Conservation (phyloP, 2,113 vertebrate genomes). For the Datnioides undecimradiatus region DNA sequence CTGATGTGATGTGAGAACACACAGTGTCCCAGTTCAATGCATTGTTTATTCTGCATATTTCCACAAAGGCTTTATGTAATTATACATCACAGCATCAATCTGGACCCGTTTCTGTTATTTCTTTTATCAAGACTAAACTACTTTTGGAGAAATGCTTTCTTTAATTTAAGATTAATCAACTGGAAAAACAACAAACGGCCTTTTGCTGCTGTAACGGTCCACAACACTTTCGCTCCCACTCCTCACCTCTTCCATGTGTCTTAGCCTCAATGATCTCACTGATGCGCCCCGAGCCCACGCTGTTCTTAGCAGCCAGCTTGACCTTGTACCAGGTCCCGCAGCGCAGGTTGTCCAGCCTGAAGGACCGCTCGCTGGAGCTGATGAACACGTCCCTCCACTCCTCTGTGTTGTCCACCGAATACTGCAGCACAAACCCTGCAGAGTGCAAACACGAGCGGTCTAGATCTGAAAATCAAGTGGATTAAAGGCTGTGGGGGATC, state of each 20-base stretch:
- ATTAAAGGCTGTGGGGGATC: background rate
- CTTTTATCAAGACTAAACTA: background rate
- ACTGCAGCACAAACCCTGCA: constrained; percentile 97
- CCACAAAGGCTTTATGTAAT: too few species aligned
- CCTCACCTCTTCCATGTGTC: constrained; percentile 94
- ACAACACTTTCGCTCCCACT: too few species aligned
- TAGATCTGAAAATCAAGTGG: background rate
- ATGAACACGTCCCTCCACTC: constrained; percentile 98
- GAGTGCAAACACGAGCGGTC: constrained; percentile 4
- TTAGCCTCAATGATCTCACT: constrained; percentile 99
- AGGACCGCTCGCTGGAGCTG: constrained; percentile 95
- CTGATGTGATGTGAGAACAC: background rate
- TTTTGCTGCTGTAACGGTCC: too few species aligned
- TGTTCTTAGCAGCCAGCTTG: constrained; percentile 98
- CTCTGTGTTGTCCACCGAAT: constrained; percentile 98
- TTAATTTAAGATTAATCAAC: background rate
- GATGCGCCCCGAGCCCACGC: constrained; percentile 96
- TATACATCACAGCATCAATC: constrained; percentile 1
- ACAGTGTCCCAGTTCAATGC: background rate
- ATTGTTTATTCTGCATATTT: background rate
- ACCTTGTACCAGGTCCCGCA: constrained; percentile 99
- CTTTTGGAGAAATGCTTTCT: background rate
- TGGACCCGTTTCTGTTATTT: background rate
- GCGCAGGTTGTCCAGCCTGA: constrained; percentile 96
- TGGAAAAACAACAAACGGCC: background rate